Base-by-base conservation (phyloP, 2,113 vertebrate species). In the Lophotis ruficrista region DNA sequence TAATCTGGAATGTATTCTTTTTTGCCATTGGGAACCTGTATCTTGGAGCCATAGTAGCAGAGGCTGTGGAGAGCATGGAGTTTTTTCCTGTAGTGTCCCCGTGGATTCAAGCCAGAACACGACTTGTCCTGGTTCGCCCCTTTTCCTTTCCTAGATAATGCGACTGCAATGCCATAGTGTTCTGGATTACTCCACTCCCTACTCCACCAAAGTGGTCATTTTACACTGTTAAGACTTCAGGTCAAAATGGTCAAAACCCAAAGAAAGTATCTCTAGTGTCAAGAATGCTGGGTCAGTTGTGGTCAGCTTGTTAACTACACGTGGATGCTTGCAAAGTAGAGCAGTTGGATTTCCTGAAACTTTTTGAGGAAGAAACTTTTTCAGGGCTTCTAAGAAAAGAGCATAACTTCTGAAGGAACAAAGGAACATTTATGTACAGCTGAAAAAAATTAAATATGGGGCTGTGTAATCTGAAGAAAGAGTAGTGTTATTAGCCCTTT, bases 41-140 rank as follows among this genome's bases (percentile, higher is more conserved):
- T 94, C 56, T 92, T 17, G 15, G 58, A 78, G 47, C 28, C 9
- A 1, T 43, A 21, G 37, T 37, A 56, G 30, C 33, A 76, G 20
- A 45, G 43, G 8, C 33, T 82, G 61, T 68, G 33, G 13, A 58
- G 38, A 7, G 3, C 10, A 4, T 17, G 1, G 3, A 2, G 0
- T 14, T 62, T 24, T 64, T 23, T 4, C 21, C 6, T 51, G 13
- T 61, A 20, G 17, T 53, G 4, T 85, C 13, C 3, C 4, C 2
- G 1, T 57, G 31, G 20, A 54, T 27, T 68, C 65, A 53, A 68
- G 15, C 11, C 31, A 53, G 48, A 90, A n/a, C 3, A 27, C 10
- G 47, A 22, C 23, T 51, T 78, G 64, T n/a, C 45, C 45, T 69
- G 9, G 30, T 85, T 92, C 83, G 14, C 10, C 5, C 8, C 4